Conservation (phyloP, 2,888 invertebrate genomes). For the Anticlea derivata region DNA sequence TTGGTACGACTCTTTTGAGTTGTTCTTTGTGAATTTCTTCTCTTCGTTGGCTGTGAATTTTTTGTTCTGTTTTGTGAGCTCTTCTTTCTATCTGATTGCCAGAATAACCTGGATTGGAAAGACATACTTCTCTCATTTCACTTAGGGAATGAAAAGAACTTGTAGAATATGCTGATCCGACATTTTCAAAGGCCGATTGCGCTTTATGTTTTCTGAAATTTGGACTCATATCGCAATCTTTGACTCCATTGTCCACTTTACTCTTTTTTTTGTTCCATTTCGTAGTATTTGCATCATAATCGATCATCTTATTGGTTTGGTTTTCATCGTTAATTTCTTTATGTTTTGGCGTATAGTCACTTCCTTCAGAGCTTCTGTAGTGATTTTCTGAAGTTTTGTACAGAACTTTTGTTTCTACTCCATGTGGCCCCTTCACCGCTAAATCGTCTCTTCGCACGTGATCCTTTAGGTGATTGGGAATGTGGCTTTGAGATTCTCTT, state of each 20-base stretch:
- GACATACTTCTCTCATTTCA: conserved; percentile 38
- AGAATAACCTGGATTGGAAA: conserved; percentile 31
- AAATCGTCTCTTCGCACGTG: conserved; percentile 37
- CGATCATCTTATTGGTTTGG: conserved; percentile 13
- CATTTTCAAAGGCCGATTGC: conserved; percentile 45
- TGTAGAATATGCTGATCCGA: conserved; percentile 45
- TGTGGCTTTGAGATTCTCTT: conserved; percentile 37
- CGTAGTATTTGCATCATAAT: conserved; percentile 13
- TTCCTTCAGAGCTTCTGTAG: conserved; percentile 48
- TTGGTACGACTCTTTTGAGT: conserved; percentile 24
- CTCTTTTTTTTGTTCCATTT: conserved; percentile 46
- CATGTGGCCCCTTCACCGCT: conserved; percentile 35
- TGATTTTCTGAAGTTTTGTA: conserved; percentile 52
- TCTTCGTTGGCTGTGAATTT: conserved; percentile 23
- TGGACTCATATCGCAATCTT: conserved; percentile 28
- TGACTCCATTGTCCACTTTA: conserved; percentile 38
- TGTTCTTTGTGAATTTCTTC: conserved; percentile 39
- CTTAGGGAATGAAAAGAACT: conserved; percentile 57
- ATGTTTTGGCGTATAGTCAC: conserved; percentile 36
- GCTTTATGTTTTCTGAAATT: conserved; percentile 47
- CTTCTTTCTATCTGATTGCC: conserved; percentile 36
- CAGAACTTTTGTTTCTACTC: conserved; percentile 52
- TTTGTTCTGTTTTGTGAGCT: conserved; percentile 37
- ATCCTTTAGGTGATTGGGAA: conserved; percentile 31
- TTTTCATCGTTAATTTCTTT: conserved; percentile 17